Evolutionary conservation across 2,888 invertebrate species (phyloP), one percentile per base, ranked within the genome.

Genomic region (Drepanosiphum platanoidis): DNA sequence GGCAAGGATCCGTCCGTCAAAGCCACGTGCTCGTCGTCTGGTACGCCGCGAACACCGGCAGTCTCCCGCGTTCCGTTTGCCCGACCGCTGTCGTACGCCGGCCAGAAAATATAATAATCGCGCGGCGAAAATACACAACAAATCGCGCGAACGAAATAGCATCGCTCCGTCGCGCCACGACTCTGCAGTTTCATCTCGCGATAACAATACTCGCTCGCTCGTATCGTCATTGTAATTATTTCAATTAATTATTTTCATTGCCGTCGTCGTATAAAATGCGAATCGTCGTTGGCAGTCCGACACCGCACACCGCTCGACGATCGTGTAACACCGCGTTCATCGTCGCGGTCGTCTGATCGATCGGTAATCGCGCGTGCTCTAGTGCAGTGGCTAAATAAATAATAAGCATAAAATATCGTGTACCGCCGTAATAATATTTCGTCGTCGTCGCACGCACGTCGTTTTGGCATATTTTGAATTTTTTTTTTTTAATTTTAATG

Each of bases 11-110:
- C 83, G 83, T 75, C 75, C 42, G 83, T 83, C 83, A 83, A 83
- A 77, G 84, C 84, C 84, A 84, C 84, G 84, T 84, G 84, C 84
- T 84, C 84, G 84, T 84, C 84, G 84, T 84, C 84, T 84, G 15
- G 75, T n/a, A 22, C 75, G 66, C 83, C 75, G 66, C 52, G 27
- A 46, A 84, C 75, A n/a, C 83, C 83, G 84, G 84, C 84, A 84
- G 84, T 84, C 84, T 36, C 77, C 84, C 84, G 84, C 77, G 84
- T 84, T 77, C 84, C 84, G 84, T 84, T 84, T 58, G 84, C 68
- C 68, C 84, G 84, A 77, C 75, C 75, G 75, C 58, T 74, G 46
- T 64, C 42, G 42, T 42, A 42, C 58, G 27, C 66, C 30, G 82
- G 64, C 74, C 64, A 64, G 32, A 36, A n/a, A 36, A 4, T 9